Base-by-base conservation (phyloP, 2,797 vertebrate genomes). In the Euthynnus affinis region DNA sequence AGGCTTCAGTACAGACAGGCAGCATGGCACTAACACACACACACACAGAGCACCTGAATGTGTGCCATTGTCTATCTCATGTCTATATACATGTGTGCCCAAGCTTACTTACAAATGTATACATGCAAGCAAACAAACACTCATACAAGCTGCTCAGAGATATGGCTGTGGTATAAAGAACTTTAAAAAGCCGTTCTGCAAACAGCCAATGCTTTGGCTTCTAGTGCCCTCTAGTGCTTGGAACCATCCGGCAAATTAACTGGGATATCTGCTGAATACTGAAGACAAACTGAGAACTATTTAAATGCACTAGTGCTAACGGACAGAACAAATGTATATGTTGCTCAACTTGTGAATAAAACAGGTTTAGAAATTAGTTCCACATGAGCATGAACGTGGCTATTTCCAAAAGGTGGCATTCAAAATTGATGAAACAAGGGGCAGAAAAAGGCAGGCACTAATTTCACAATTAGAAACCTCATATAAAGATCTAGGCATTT, bases 181-280 rank as follows among this genome's bases (percentile, higher is more conserved):
- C 61, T 77, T 70, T 40, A 81, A 85, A 76, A 59, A 67, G 68
- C 42, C 58, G n/a, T 6, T 68, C 71, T 67, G 74, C 42, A 77
- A 48, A 60, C 27, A 49, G 69, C 17, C 69, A 13, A 88, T 92
- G 88, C 81, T 94, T 86, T 93, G 91, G 91, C 89, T 93, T 93
- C 74, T 87, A 95, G 91, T 95, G 95, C 94, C 91, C 94, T 95
- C 95, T 95, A 92, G 93, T 93, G 95, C 64, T 70, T 14, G 34
- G 20, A 81, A 23, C 14, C 18, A 52, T 25, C 61, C 51, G 83
- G 42, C n/a, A 88, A 82, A 70, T 46, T 4, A 23, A 67, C 65
- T 58, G 71, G 23, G 32, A 74, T 15, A 15, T 74, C 48, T 67
- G 18, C 63, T 82, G 22, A 46, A 80, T 20, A 82, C 65, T 71